These are phyloP conservation scores for Aeoliscus strigatus DNA, from an alignment of 2,797 vertebrate genomes.

Conservation along the genomic window DNA sequence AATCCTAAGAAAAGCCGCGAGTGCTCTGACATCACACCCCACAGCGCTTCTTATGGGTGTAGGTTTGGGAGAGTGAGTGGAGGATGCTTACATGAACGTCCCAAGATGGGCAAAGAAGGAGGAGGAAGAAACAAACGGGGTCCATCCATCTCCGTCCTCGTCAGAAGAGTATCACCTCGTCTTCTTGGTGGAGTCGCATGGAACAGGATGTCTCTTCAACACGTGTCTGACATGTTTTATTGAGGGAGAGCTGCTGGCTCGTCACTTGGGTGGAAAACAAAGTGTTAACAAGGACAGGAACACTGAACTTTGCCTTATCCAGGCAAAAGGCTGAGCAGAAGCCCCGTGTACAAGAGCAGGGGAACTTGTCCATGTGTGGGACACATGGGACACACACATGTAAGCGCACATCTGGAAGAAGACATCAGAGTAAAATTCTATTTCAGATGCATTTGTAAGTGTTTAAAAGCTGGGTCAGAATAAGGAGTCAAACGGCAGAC, in stretches of 20 bases:
- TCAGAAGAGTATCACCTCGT: conserved; percentile 5
- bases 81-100: conserved; percentile 45
- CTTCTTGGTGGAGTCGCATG: conserved; percentile 14
- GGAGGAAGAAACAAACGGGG: conserved; percentile 7
- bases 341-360: conserved; percentile 45
- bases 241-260: not conserved
- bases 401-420: not conserved
- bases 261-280: conserved; percentile 11
- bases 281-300: conserved; percentile 41
- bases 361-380: conserved; percentile 26
- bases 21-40: conserved; percentile 34
- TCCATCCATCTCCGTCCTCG: conserved; percentile 23
- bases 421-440: not conserved
- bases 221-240: not conserved
- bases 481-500: not conserved
- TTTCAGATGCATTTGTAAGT: conserved; percentile 1
- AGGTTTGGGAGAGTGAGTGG: conserved; percentile 42
- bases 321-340: conserved; percentile 62
- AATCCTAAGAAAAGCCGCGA: conserved; percentile 13
- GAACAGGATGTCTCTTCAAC: not conserved
- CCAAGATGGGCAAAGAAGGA: conserved; percentile 43
- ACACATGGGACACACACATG: not conserved
- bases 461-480: conserved; percentile 1
- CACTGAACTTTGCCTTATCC: conserved; percentile 71
- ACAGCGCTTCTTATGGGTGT: conserved; percentile 34